Percentiles rank a stretch among this genome's conserved stretches.
Conservation (phyloP, 1,140 invertebrate genomes). For the Marisa cornuarietis region DNA sequence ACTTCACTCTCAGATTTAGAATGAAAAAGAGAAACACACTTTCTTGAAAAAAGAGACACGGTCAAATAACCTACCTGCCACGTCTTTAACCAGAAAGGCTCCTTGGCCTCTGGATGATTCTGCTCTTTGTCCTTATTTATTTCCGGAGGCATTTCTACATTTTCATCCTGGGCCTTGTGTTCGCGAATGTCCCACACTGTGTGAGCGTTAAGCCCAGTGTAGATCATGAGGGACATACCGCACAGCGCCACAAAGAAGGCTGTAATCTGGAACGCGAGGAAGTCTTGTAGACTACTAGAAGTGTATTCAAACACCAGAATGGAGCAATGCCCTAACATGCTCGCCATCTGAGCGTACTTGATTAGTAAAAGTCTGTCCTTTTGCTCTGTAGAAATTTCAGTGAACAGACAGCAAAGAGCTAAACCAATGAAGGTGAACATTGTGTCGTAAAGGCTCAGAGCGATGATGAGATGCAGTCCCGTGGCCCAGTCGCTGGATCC, state of each 20-base stretch:
- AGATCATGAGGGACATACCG: slow-evolving; percentile 49
- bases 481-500: slow-evolving; percentile 23
- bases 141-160: not conserved
- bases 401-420: slow-evolving; percentile 63
- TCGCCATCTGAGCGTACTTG: slow-evolving; percentile 56
- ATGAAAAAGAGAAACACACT: not conserved
- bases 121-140: not conserved
- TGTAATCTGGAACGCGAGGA: slow-evolving; percentile 56
- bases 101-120: not conserved
- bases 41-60: too few relatives aligned
- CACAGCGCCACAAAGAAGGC: slow-evolving; percentile 48
- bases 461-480: slow-evolving; percentile 63
- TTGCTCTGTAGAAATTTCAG: slow-evolving; percentile 61
- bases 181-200: slow-evolving; percentile 47
- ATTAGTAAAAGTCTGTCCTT: slow-evolving; percentile 55
- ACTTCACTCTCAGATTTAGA: not conserved
- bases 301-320: slow-evolving; percentile 46
- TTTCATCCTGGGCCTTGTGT: not conserved
- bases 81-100: slow-evolving; percentile 19
- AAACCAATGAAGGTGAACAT: slow-evolving; percentile 66
- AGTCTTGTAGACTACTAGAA: slow-evolving; percentile 54
- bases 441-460: slow-evolving; percentile 67
- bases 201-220: slow-evolving; percentile 49
- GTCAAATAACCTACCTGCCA: slow-evolving; percentile 9
- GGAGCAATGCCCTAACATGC: slow-evolving; percentile 49